Percentiles rank a stretch among this genome's conserved stretches.
phyloP scores from a whole-genome alignment of 2,113 vertebrate genomes.

The Lasiurus borealis region DNA sequence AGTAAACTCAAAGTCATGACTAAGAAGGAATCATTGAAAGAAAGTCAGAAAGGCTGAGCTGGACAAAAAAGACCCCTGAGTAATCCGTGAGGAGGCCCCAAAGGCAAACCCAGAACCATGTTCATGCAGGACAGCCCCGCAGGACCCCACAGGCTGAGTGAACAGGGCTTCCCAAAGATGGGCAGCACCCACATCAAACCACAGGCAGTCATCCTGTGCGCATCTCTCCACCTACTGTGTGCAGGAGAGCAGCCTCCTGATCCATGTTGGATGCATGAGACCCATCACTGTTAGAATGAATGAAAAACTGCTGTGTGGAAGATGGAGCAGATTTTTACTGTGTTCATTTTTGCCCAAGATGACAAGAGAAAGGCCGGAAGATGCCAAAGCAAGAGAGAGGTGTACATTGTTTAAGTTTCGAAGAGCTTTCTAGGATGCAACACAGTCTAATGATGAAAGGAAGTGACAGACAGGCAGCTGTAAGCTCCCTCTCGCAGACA shows the following conservation, averaged over 20 bases:
- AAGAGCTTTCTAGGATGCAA: not conserved
- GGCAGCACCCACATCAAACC: not conserved
- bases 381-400: not conserved
- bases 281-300: accelerated
- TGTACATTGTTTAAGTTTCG: not conserved
- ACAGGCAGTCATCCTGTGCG: accelerated
- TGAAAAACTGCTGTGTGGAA: not conserved
- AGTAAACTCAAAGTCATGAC: not conserved
- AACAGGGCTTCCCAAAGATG: too few species aligned
- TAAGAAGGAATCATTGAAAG: not conserved
- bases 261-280: not conserved
- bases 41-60: not conserved
- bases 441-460: not conserved
- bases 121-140: not conserved
- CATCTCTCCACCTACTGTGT: not conserved
- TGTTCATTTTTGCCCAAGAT: not conserved
- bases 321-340: not conserved
- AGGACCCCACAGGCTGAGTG: not conserved
- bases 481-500: not conserved
- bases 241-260: not conserved
- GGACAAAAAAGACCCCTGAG: not conserved
- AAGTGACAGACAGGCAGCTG: too few species aligned
- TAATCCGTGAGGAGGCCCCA: not conserved
- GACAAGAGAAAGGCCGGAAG: not conserved
- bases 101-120: too few species aligned